Base-by-base conservation (phyloP, 2,888 invertebrate genomes). In the Dynastes grantii region DNA sequence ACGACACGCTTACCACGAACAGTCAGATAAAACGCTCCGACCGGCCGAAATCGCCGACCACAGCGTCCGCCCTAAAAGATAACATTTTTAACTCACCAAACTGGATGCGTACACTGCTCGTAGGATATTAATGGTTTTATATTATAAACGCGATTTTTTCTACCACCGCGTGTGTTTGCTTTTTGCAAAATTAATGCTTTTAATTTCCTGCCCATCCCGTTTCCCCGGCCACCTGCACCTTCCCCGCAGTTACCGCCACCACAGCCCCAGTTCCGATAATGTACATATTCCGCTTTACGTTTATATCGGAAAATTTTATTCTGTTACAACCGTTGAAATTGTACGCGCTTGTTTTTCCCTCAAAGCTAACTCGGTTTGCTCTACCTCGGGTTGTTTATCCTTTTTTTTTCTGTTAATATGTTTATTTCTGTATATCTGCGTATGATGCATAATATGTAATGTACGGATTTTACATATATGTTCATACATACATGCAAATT, bases 161-260 rank as follows among this genome's bases (percentile, higher is more conserved):
- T 61, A 11, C 45, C 68, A 2, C 49, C 16, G 61, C 29, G 61
- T 37, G 29, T 73, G 40, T 73, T 73, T 73, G 73, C 58, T 73
- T 73, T 73, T 73, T 73, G 73, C 61, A 27, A 73, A 73, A 73
- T 73, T 73, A 73, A 73, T 73, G 73, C 45, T 61, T 73, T 73
- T 73, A 73, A 73, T 73, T 73, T 73, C 73, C 73, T 73, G 61
- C 73, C 45, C 13, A n/a, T 22, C 11, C 13, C 55, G n/a, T 29
- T n/a, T n/a, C 3, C 1, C 5, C 65, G 13, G 40, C 37, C 16
- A 55, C 55, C 16, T 16, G 16, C 16, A 55, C 16, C 8, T 8
- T 37, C 32, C 32, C 32, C 32, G 32, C 32, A 37, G 32, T 5
- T 37, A 45, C 45, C 11, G 45, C 45, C 45, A 45, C 9, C 45